Percentiles rank a stretch among this genome's conserved stretches.
These are phyloP conservation scores for Sebastes vulpes DNA, from an alignment of 2,797 vertebrate genomes.

Conservation along the genomic window DNA sequence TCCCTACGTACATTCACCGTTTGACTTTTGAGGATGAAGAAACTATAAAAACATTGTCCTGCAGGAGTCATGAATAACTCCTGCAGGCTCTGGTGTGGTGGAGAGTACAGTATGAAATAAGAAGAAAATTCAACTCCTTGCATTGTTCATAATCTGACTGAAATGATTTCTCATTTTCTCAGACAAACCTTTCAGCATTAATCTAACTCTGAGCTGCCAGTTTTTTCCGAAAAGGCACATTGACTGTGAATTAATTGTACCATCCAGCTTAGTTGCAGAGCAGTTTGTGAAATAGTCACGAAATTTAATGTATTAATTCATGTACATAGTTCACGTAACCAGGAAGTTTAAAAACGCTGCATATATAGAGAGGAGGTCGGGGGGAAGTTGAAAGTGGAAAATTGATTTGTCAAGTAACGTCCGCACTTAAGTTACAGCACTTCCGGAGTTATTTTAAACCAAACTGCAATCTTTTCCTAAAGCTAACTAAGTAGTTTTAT, in stretches of 20 bases:
- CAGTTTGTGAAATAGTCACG: too few species aligned
- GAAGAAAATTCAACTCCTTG: constrained; percentile 10
- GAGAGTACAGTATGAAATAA: background rate
- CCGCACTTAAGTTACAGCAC: too few species aligned
- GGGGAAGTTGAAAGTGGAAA: too few species aligned
- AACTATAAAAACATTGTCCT: background rate
- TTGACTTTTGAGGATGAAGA: background rate
- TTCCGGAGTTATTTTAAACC: too few species aligned
- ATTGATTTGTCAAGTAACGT: too few species aligned
- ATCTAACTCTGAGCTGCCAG: background rate
- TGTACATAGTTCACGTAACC: too few species aligned
- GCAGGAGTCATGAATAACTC: background rate
- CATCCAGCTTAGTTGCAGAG: too few species aligned
- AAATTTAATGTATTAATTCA: too few species aligned
- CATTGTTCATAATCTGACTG: background rate
- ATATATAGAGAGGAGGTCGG: too few species aligned
- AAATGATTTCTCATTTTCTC: background rate
- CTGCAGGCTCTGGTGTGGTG: background rate
- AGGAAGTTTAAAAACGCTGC: too few species aligned
- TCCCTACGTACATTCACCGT: background rate
- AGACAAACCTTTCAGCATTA: background rate
- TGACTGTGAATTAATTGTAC: background rate
- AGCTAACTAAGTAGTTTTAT: too few species aligned
- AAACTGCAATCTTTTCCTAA: too few species aligned
- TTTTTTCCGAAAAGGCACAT: background rate